Base-by-base conservation (phyloP, 2,113 vertebrate species). In the Nestor notabilis region DNA sequence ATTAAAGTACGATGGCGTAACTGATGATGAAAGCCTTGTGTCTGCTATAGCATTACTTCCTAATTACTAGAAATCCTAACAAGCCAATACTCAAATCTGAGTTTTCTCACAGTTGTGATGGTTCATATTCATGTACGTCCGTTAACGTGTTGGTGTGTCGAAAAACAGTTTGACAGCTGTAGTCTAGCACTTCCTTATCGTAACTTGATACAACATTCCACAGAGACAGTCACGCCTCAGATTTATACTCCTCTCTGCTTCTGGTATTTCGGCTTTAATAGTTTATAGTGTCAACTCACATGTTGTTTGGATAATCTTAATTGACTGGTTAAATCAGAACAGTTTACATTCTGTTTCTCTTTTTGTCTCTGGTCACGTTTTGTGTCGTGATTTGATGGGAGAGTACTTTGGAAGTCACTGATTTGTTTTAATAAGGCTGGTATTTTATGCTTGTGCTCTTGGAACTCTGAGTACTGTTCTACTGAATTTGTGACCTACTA, bases 131-230 rank as follows among this genome's bases (percentile, higher is more conserved):
- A 20, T 89, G 35, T 52, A 39, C 60, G 79, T 65, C 90, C 86
- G 37, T 94, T 89, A 92, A 84, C 77, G 89, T 95, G 49, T 88
- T 80, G 80, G 77, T 87, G 92, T 91, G 92, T 71, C 71, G 86
- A 72, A 79, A 76, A 95, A 69, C 82, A 85, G 94, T 94, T 83
- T 97, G 96, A 97, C 97, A 97, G 92, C 89, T 95, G 89, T 81
- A 92, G 94, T 91, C 95, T 95, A 46, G 83, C 93, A 95, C 93
- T 93, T 97, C 82, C 95, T 96, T 97, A 97, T 96, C 89, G n/a
- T 91, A 93, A 90, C 58, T 53, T 39, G 91, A 83, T 91, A 72
- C 7, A 69, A 24, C 89, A 79, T 97, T 94, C 93, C 93, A n/a
- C 1, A 65, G 85, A 84, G 92, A 75, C 82, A 95, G 94, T 91